Percentiles rank a stretch among this genome's conserved stretches.
These are phyloP conservation scores for Athripsodes cinereus DNA, from an alignment of 2,888 invertebrate species.

Conservation along the genomic window DNA sequence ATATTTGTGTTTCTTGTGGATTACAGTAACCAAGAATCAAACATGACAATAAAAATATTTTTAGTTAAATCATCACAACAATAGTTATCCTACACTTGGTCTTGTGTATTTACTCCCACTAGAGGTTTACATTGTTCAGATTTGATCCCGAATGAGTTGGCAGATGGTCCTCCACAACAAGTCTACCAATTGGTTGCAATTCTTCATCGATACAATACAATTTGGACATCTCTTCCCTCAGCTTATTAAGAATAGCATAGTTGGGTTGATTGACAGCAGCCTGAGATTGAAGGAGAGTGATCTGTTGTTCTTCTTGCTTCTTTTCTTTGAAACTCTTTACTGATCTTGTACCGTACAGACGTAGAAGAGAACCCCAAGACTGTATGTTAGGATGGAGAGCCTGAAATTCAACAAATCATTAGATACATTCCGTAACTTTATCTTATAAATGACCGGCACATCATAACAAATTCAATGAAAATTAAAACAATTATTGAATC, in stretches of 20 bases:
- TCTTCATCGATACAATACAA: slow-evolving; percentile 58
- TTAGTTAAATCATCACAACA: too few relatives aligned
- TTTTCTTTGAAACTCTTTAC: slow-evolving; percentile 89
- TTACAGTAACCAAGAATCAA: too few relatives aligned
- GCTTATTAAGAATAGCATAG: slow-evolving; percentile 80
- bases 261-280: slow-evolving; percentile 88
- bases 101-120: too few relatives aligned
- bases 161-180: slow-evolving; percentile 48
- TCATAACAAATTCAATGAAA: too few relatives aligned
- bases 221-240: slow-evolving; percentile 76
- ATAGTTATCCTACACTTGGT: too few relatives aligned
- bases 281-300: slow-evolving; percentile 82
- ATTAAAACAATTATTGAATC: too few relatives aligned
- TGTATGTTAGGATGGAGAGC: slow-evolving; percentile 90
- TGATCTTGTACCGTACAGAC: slow-evolving; percentile 88
- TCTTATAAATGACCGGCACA: too few relatives aligned
- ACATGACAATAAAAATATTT: too few relatives aligned
- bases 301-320: slow-evolving; percentile 88
- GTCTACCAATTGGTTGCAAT: slow-evolving; percentile 54
- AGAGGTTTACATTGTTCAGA: slow-evolving; percentile 69
- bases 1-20: too few relatives aligned
- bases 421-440: too few relatives aligned
- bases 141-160: slow-evolving; percentile 71
- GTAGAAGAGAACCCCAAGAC: slow-evolving; percentile 90
- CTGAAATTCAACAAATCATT: slow-evolving; percentile 38